Percentiles rank a stretch among this genome's conserved stretches.
phyloP scores from a whole-genome alignment of 2,113 vertebrate species.

The Tychaedon coryphoeus region DNA sequence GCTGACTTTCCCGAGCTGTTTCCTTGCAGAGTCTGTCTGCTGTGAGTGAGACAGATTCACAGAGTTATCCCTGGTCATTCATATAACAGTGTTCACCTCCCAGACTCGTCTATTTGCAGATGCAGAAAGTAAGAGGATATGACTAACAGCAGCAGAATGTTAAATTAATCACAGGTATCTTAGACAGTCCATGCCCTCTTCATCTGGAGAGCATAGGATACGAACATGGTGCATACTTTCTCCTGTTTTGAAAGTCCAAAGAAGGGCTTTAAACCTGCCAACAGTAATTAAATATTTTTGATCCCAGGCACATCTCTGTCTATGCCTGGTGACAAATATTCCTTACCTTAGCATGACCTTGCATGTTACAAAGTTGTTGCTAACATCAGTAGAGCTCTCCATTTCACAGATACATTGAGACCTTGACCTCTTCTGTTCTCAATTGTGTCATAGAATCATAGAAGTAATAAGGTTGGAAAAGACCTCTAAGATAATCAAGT shows the following conservation, averaged over 20 bases:
- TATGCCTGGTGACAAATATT: background rate
- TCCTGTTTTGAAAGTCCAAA: background rate
- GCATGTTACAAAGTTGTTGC: fast-evolving
- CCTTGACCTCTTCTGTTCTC: background rate
- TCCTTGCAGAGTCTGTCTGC: background rate
- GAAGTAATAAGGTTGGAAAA: background rate
- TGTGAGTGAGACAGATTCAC: background rate
- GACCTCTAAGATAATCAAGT: background rate
- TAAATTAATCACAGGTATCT: background rate
- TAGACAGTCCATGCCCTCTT: background rate
- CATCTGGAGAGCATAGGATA: background rate
- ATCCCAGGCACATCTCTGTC: background rate
- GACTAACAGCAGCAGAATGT: background rate
- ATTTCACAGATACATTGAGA: background rate
- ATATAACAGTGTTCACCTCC: background rate
- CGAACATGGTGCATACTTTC: background rate
- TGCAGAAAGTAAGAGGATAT: background rate
- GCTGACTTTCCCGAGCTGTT: background rate
- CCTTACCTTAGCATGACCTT: background rate
- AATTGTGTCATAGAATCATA: fast-evolving
- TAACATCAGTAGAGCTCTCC: background rate
- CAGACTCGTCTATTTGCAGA: background rate
- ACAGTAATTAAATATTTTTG: background rate
- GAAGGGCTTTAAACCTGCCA: background rate
- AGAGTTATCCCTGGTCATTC: background rate